Base-by-base conservation (phyloP, 1,140 invertebrate genomes). In the Bombus pascuorum region DNA sequence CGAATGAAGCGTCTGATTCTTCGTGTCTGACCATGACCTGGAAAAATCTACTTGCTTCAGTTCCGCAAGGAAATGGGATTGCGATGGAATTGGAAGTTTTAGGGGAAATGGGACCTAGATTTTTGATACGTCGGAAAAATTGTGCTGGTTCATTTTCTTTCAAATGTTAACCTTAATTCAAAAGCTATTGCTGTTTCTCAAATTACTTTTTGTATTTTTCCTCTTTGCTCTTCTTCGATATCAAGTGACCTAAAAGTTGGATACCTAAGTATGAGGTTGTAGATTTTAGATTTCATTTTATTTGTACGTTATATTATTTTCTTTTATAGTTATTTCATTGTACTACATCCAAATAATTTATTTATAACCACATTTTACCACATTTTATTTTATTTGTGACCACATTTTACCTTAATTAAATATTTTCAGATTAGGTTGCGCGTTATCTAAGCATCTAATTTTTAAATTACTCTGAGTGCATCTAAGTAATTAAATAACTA, bases 11-110 rank as follows among this genome's bases (percentile, higher is more conserved):
- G 72, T 28, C 2, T 5, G 42, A 37, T 39, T 65, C 47, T n/a
- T 25, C 42, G 76, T 22, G 76, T 65, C 76, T 62, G 83, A 80
- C 83, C 83, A 47, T 85, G 83, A 85, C 76, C 81, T 15, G 53
- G 28, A 42, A 28, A 34, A n/a, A 34, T 47, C 76, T 72, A 84
- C 75, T 84, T 79, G 53, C 18, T 53, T 65, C 47, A 18, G 32
- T 57, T 83, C 66, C 28, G 18, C n/a, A 3, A 22, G 39, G 39
- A 78, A 71, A 84, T 68, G 47, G 39, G 57, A 34, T 42, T 77
- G 65, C 37, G 15, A 10, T 3, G 44, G 13, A 68, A 13, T 42
- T 12, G 28, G 13, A 42, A n/a, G 32, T 34, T 59, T n/a, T 65
- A n/a, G 3, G 4, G 15, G 34, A 5, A 44, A 62, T 9, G 79